Evolutionary conservation across 2,888 invertebrate species (phyloP).

Genomic region (Morpho helenor): DNA sequence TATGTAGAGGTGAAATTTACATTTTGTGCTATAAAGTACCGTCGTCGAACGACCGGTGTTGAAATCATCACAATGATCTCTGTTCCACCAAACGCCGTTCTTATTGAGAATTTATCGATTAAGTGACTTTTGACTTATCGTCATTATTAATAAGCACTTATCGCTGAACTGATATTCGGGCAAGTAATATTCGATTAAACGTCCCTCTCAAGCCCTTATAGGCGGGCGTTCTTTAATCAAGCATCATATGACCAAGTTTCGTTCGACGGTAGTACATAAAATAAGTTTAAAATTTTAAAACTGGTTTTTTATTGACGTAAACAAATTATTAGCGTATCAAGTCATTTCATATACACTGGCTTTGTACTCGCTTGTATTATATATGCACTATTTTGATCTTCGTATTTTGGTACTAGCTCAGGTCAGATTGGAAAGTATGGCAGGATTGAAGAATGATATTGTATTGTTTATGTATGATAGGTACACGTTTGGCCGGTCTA

Average conservation of each 20-base stretch:
- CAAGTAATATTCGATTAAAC: not conserved
- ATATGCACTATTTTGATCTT: constrained; percentile 66
- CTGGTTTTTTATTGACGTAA: constrained; percentile 6
- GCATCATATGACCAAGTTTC: too few species aligned
- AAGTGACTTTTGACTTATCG: too few species aligned
- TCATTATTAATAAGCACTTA: too few species aligned
- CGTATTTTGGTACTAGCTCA: constrained; percentile 60
- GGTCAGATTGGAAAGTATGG: constrained; percentile 46
- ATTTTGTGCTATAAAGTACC: not conserved
- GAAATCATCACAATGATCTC: not conserved
- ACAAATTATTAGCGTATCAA: constrained; percentile 2
- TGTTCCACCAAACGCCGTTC: too few species aligned
- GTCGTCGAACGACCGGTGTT: not conserved
- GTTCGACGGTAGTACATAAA: too few species aligned
- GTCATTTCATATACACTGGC: constrained; percentile 28
- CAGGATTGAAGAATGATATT: constrained; percentile 39
- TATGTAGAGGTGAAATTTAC: constrained; percentile 2
- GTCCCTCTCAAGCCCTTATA: too few species aligned
- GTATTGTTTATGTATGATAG: constrained; percentile 39
- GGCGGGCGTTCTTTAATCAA: too few species aligned
- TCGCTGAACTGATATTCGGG: too few species aligned
- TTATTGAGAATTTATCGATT: too few species aligned
- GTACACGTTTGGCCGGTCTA: constrained; percentile 33
- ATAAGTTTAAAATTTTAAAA: not conserved
- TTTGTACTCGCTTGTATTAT: constrained; percentile 59